phyloP scores from a whole-genome alignment of 2,797 vertebrate species.

The Alosa sapidissima region DNA sequence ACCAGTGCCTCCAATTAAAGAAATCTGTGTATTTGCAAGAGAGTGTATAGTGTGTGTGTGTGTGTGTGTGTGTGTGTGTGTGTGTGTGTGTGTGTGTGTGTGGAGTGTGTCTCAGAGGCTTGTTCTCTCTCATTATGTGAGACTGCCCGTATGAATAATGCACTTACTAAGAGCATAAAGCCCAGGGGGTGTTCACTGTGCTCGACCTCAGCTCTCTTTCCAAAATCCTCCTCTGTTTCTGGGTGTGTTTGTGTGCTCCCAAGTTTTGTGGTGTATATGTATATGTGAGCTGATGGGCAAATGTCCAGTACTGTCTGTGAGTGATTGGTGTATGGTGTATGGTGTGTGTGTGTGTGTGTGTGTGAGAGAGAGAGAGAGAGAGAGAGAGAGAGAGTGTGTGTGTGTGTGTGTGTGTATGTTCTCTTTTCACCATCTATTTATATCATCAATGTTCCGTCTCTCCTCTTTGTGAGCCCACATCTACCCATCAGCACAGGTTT shows the following conservation, averaged over 20 bases:
- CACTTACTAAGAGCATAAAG: slow-evolving; percentile 53
- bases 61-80: slow-evolving; percentile 7
- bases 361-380: too few relatives aligned
- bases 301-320: neutral
- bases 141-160: slow-evolving; percentile 59
- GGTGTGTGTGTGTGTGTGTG: too few relatives aligned
- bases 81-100: neutral
- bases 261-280: too few relatives aligned
- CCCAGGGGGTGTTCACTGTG: slow-evolving; percentile 36
- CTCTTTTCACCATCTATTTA: slow-evolving; percentile 9
- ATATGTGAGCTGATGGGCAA: too few relatives aligned
- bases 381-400: neutral
- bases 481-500: neutral
- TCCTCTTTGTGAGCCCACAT: neutral
- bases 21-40: neutral
- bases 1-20: neutral
- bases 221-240: neutral
- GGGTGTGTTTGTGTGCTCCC: neutral
- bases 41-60: neutral
- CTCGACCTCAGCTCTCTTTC: neutral
- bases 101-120: neutral
- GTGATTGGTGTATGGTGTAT: neutral
- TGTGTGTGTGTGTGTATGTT: neutral
- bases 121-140: slow-evolving; percentile 38
- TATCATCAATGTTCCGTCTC: neutral